Conservation (phyloP, 2,888 invertebrate species). For the Aleiodes testaceus region DNA sequence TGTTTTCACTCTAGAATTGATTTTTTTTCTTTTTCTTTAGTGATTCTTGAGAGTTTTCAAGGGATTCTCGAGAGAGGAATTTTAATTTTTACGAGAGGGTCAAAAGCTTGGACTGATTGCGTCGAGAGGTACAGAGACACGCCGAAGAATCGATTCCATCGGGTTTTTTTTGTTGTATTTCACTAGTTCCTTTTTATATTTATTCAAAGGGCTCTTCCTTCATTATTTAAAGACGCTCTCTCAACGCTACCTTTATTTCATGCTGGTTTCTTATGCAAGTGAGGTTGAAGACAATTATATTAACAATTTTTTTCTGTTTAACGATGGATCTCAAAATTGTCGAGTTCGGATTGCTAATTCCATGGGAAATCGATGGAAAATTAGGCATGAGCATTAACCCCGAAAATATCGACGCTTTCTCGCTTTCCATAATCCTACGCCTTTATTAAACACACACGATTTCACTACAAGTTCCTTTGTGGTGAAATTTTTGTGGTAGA, state of each 20-base stretch:
- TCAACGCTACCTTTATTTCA: too few relatives aligned
- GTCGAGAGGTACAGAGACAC: constrained; percentile 3
- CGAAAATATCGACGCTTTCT: constrained; percentile 36
- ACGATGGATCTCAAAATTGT: background rate
- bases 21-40: background rate
- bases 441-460: background rate
- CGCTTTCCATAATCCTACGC: background rate
- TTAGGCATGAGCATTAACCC: constrained; percentile 33
- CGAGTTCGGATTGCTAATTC: constrained; percentile 17
- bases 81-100: constrained; percentile 7
- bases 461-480: too few relatives aligned
- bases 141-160: constrained; percentile 28
- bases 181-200: background rate
- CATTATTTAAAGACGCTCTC: background rate
- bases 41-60: constrained; percentile 44
- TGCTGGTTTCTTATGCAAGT: background rate
- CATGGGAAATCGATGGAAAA: constrained; percentile 31
- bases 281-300: background rate
- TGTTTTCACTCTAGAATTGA: background rate
- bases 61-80: constrained; percentile 50
- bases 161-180: constrained; percentile 16
- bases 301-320: background rate
- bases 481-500: too few relatives aligned
- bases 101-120: constrained; percentile 34
- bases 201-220: constrained; percentile 8